These are phyloP conservation scores for Atta colombica DNA, from an alignment of 1,140 invertebrate genomes.

Conservation along the genomic window DNA sequence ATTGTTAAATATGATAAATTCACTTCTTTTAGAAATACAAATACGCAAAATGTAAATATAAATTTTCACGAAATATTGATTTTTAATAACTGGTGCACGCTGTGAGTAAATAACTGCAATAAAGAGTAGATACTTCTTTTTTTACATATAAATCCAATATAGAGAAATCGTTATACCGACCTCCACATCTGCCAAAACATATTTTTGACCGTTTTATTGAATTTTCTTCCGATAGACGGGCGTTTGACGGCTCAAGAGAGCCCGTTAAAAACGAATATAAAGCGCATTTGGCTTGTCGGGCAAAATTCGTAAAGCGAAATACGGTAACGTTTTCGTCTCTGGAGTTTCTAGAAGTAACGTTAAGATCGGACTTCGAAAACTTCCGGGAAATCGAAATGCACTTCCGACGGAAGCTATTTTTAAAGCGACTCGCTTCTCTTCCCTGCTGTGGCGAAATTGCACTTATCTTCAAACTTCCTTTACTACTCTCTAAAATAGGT, in stretches of 20 bases:
- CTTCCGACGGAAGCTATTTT: slow-evolving; percentile 60
- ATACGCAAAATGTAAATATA: slow-evolving; percentile 47
- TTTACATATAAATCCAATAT: slow-evolving; percentile 45
- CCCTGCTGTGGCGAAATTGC: slow-evolving; percentile 53
- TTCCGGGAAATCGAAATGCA: slow-evolving; percentile 61
- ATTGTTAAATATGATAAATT: slow-evolving; percentile 33
- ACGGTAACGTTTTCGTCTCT: slow-evolving; percentile 54
- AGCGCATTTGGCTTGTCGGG: slow-evolving; percentile 51
- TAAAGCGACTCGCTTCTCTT: slow-evolving; percentile 55
- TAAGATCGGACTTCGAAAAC: slow-evolving; percentile 56
- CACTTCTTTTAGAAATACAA: slow-evolving; percentile 10
- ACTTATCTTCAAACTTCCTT: slow-evolving; percentile 57
- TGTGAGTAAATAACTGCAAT: slow-evolving; percentile 47
- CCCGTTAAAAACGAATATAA: slow-evolving; percentile 63
- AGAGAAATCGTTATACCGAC: slow-evolving; percentile 33
- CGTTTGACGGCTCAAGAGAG: slow-evolving; percentile 58
- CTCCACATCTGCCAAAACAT: slow-evolving; percentile 56
- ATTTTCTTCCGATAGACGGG: slow-evolving; percentile 54
- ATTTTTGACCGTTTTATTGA: slow-evolving; percentile 63
- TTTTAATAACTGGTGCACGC: slow-evolving; percentile 50
- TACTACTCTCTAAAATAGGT: slow-evolving; percentile 38
- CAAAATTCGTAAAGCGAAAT: slow-evolving; percentile 56
- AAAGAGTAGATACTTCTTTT: slow-evolving; percentile 47
- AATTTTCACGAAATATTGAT: slow-evolving; percentile 52
- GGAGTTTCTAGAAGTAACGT: slow-evolving; percentile 51